phyloP scores from a whole-genome alignment of 2,888 invertebrate species.

The Chymomyza amoena region DNA sequence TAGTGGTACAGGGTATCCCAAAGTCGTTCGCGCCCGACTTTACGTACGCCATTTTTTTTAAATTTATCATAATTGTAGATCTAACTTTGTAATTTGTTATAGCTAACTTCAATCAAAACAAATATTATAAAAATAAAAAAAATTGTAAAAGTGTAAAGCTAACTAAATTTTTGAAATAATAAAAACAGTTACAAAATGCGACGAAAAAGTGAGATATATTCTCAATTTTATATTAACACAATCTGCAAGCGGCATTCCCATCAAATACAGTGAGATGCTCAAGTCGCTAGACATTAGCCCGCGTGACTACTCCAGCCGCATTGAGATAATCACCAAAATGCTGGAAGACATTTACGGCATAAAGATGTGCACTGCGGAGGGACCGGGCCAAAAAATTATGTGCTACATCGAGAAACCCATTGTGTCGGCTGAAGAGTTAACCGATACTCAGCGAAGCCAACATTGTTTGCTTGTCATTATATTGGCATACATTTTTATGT shows the following conservation, averaged over 20 bases:
- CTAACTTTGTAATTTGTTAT: no score
- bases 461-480: conserved; percentile 44
- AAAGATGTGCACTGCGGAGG: conserved; percentile 16
- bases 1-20: no score
- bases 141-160: no score
- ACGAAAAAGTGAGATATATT: background rate
- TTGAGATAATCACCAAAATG: background rate
- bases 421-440: conserved; percentile 44
- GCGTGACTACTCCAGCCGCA: background rate
- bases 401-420: conserved; percentile 40
- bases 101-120: no score
- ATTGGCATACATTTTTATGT: conserved; percentile 56
- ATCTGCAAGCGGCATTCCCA: background rate
- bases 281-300: background rate
- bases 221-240: background rate
- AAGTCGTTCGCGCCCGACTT: no score
- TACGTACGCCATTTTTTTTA: no score
- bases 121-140: no score
- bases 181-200: no score
- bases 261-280: background rate
- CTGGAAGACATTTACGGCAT: background rate
- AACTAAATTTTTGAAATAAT: no score
- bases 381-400: conserved; percentile 43
- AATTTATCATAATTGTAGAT: no score
- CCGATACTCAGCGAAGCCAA: conserved; percentile 38